These are phyloP conservation scores for Loripinus fragilis DNA, from an alignment of 2,888 invertebrate species.

Conservation along the genomic window DNA sequence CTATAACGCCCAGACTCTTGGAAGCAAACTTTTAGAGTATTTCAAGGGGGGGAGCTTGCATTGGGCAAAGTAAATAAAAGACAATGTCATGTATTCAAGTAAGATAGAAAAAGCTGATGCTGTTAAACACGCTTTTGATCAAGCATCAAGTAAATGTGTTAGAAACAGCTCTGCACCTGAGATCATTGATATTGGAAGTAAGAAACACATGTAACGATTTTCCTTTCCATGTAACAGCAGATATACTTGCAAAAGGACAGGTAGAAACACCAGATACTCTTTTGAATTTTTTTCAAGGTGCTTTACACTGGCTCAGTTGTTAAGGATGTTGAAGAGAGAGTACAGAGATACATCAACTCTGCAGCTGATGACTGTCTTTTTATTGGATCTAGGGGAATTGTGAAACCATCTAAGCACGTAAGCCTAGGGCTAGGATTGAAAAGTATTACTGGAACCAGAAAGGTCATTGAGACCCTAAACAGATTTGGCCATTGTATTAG, in stretches of 20 bases:
- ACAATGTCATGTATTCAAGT: conserved; percentile 20
- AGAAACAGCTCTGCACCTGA: not conserved
- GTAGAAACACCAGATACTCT: not conserved
- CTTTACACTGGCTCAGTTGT: conserved; percentile 8
- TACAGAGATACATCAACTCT: conserved; percentile 18
- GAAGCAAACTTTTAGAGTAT: conserved; percentile 17
- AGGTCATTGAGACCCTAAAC: conserved; percentile 45
- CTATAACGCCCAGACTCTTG: conserved; percentile 7
- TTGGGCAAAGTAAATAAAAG: conserved; percentile 22
- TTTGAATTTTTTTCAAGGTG: conserved; percentile 3
- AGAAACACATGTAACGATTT: conserved; percentile 3
- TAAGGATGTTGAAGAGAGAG: conserved; percentile 5
- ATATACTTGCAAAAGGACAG: conserved; percentile 2
- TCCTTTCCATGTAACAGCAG: conserved; percentile 19
- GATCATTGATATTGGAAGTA: not conserved
- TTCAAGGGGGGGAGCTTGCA: conserved; percentile 1
- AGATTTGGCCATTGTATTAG: conserved; percentile 38
- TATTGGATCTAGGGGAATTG: conserved; percentile 18
- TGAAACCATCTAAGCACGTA: conserved; percentile 48
- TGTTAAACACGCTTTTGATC: not conserved
- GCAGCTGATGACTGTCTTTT: conserved; percentile 28
- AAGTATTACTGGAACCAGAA: conserved; percentile 40
- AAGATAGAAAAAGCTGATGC: conserved; percentile 6
- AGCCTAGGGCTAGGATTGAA: conserved; percentile 42
- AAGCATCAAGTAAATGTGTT: not conserved